Percentiles rank a stretch among this genome's conserved stretches.
These are phyloP conservation scores for Heliconius aoede DNA, from an alignment of 2,888 invertebrate species.

Conservation along the genomic window DNA sequence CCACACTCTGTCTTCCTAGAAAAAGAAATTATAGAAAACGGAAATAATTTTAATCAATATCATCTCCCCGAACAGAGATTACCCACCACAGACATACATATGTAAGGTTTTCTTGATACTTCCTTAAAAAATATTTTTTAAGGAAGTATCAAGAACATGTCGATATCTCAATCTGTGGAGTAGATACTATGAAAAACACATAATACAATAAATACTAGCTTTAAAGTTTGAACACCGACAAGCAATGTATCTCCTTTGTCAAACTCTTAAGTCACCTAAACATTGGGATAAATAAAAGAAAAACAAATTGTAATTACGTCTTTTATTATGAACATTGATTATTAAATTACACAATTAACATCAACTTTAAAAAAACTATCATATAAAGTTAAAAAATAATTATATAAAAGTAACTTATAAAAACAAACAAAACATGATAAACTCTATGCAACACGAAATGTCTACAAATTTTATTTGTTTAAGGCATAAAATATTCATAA, in stretches of 20 bases:
- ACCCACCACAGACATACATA: too few relatives aligned
- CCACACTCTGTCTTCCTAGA: too few relatives aligned
- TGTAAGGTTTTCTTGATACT: too few relatives aligned
- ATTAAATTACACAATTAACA: conserved; percentile 4
- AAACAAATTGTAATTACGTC: neutral
- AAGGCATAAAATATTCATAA: neutral
- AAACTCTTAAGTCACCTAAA: neutral
- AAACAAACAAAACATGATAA: neutral
- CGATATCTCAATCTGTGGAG: too few relatives aligned
- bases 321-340: conserved; percentile 9
- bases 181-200: too few relatives aligned
- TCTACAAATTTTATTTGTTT: neutral
- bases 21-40: neutral
- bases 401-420: neutral
- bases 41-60: neutral
- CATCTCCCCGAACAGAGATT: neutral
- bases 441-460: neutral
- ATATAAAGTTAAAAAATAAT: neutral
- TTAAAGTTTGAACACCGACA: neutral
- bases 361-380: neutral
- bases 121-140: too few relatives aligned
- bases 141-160: too few relatives aligned
- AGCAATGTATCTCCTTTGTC: neutral
- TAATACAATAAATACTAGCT: neutral
- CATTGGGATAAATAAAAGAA: neutral